phyloP scores from a whole-genome alignment of 2,113 vertebrate species.

The Patagioenas fasciata region DNA sequence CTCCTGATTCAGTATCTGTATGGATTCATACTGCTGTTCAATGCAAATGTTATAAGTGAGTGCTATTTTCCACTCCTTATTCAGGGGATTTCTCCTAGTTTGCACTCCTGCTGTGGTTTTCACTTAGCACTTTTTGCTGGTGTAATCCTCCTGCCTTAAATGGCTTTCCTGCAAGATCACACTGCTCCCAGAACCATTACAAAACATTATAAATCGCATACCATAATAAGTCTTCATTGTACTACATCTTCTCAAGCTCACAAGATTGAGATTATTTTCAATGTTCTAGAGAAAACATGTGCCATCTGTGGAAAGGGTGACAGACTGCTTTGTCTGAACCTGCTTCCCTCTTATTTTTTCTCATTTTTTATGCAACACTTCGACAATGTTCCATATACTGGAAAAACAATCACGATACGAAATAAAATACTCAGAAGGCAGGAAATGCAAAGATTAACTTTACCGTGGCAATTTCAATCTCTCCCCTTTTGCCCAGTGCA shows the following conservation, averaged over 20 bases:
- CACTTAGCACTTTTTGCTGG: background rate
- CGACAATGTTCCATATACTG: background rate
- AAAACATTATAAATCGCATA: background rate
- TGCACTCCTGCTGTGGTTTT: background rate
- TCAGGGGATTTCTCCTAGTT: background rate
- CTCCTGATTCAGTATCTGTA: background rate
- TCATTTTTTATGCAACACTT: conserved; percentile 18
- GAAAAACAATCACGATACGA: conserved; percentile 6
- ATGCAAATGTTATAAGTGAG: background rate
- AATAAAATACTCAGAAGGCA: background rate
- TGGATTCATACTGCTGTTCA: background rate
- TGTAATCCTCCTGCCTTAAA: background rate
- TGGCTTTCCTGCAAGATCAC: conserved; percentile 24
- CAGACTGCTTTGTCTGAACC: conserved; percentile 44
- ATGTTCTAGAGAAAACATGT: background rate
- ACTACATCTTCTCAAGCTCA: background rate
- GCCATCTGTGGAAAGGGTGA: background rate
- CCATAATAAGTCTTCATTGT: background rate
- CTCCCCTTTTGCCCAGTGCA: background rate
- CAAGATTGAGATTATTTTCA: conserved; percentile 6
- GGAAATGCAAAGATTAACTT: background rate
- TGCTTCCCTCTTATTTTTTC: conserved; percentile 17
- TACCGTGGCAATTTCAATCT: background rate
- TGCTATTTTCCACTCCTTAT: background rate
- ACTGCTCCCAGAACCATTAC: background rate